phyloP scores from a whole-genome alignment of 2,888 invertebrate genomes.

The Noctua janthe region DNA sequence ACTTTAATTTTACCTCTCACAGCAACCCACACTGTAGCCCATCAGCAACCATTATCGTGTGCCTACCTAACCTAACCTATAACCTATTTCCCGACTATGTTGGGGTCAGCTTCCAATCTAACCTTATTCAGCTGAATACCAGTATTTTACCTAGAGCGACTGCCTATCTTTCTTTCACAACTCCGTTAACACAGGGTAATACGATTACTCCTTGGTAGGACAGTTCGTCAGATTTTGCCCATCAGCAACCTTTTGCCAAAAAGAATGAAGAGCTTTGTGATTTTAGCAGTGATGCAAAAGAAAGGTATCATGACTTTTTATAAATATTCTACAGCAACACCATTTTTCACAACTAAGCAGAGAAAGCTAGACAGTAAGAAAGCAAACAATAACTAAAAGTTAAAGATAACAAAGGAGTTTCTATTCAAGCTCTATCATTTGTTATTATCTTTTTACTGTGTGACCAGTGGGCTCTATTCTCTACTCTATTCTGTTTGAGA shows the following conservation, averaged over 20 bases:
- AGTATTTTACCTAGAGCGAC: neutral
- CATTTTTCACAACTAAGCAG: constrained; percentile 24
- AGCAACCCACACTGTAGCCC: no score
- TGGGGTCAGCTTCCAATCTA: neutral
- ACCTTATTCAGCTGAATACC: neutral
- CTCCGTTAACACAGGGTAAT: no score
- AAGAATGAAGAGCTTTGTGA: no score
- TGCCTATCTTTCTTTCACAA: no score
- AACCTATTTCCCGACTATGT: no score
- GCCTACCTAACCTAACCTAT: neutral
- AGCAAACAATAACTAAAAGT: constrained; percentile 34
- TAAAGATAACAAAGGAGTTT: constrained; percentile 37
- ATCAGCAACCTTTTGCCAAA: neutral
- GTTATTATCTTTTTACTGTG: constrained; percentile 38
- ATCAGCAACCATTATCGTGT: no score
- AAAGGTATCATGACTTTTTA: neutral
- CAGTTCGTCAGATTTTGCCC: neutral
- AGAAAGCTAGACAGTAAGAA: constrained; percentile 29
- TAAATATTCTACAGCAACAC: constrained; percentile 2
- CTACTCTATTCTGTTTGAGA: constrained; percentile 65
- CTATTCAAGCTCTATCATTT: constrained; percentile 29
- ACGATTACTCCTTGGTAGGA: no score
- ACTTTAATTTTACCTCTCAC: no score
- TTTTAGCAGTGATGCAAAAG: neutral
- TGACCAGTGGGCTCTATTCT: constrained; percentile 36